Percentiles rank a stretch among this genome's conserved stretches.
phyloP scores from a whole-genome alignment of 2,113 vertebrate genomes.

The Chaenogobius annularis region DNA sequence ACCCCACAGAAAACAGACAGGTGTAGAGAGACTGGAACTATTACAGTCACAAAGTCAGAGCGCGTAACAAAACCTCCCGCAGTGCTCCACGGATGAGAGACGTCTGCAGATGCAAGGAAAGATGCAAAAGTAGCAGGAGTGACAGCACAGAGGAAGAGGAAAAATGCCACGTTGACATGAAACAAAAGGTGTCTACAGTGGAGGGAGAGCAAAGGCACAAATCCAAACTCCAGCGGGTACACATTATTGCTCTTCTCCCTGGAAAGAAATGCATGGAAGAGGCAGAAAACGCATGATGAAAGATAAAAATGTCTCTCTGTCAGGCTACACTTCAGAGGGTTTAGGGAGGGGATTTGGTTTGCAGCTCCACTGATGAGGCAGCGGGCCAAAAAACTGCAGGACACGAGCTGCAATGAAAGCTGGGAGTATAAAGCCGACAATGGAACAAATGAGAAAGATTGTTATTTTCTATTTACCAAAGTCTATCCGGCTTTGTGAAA shows the following conservation, averaged over 20 bases:
- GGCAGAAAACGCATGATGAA: constrained; percentile 32
- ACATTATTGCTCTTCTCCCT: constrained; percentile 32
- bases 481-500: constrained; percentile 13
- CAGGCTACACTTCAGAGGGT: constrained; percentile 28
- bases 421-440: constrained; percentile 2
- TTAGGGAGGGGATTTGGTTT: constrained; percentile 29
- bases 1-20: not conserved
- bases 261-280: constrained; percentile 26
- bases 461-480: constrained; percentile 19
- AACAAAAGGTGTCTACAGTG: constrained; percentile 35
- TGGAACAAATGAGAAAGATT: constrained; percentile 24
- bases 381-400: constrained; percentile 18
- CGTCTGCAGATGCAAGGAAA: constrained; percentile 35
- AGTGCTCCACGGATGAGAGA: constrained; percentile 44
- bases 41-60: not conserved
- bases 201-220: constrained; percentile 38
- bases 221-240: constrained; percentile 18
- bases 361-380: constrained; percentile 48
- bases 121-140: constrained; percentile 31
- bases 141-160: constrained; percentile 42
- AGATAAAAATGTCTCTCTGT: constrained; percentile 22
- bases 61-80: constrained; percentile 39
- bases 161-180: constrained; percentile 31
- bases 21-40: constrained; percentile 10
- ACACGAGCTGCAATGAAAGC: constrained; percentile 9